phyloP scores from a whole-genome alignment of 2,888 invertebrate species.

The Euplagia quadripunctaria region DNA sequence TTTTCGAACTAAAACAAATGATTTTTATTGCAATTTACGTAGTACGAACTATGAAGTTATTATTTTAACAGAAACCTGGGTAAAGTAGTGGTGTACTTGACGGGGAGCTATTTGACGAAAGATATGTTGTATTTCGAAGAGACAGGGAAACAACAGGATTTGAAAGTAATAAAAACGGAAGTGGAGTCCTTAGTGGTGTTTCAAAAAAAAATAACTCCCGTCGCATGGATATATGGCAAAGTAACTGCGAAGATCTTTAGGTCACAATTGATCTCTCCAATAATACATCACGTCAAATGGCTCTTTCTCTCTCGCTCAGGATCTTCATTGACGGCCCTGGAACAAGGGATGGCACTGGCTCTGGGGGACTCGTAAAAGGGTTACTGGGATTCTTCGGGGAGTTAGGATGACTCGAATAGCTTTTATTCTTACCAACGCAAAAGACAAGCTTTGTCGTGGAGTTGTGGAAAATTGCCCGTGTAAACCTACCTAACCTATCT shows the following conservation, averaged over 20 bases:
- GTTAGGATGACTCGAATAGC: too few relatives aligned
- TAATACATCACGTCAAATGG: not conserved
- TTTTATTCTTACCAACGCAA: too few relatives aligned
- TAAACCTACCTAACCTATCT: too few relatives aligned
- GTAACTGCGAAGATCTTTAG: conserved; percentile 30
- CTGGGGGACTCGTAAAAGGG: too few relatives aligned
- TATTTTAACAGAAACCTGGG: too few relatives aligned
- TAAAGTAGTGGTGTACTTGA: conserved; percentile 12
- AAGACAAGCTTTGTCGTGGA: too few relatives aligned
- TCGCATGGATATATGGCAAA: conserved; percentile 22
- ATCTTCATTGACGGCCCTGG: too few relatives aligned
- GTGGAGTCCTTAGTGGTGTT: conserved; percentile 21
- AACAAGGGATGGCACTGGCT: too few relatives aligned
- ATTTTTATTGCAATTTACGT: conserved; percentile 24
- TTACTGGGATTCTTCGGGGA: too few relatives aligned
- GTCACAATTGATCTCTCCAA: conserved; percentile 15
- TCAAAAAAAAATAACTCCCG: conserved; percentile 13
- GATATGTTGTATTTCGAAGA: conserved; percentile 23
- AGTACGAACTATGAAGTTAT: conserved; percentile 25
- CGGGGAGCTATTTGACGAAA: conserved; percentile 25
- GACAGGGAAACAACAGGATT: conserved; percentile 22
- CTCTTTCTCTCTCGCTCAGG: too few relatives aligned
- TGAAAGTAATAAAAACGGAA: not conserved
- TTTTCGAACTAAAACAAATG: conserved; percentile 28
- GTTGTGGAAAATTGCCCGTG: too few relatives aligned